A percentile compares a stretch with the other conserved stretches of the same genome.
These are phyloP conservation scores for Ctenopoma kingsleyae DNA, from an alignment of 2,797 vertebrate species.

Conservation along the genomic window DNA sequence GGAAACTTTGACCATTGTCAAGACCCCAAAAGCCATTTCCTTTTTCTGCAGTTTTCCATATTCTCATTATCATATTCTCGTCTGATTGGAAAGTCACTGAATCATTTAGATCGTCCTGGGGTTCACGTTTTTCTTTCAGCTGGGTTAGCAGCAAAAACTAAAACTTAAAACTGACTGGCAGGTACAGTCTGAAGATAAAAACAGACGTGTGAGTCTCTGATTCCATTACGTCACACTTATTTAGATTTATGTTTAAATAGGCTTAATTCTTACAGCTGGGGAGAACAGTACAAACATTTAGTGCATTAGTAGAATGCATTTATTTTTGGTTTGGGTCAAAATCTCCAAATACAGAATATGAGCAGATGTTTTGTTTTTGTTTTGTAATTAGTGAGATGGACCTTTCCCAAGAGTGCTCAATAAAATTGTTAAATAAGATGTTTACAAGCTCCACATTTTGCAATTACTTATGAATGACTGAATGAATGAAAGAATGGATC, in stretches of 20 bases:
- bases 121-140: slow-evolving; percentile 10
- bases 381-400: background rate
- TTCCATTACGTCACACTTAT: too few species aligned
- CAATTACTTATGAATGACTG: background rate
- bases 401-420: background rate
- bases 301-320: too few species aligned
- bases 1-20: background rate
- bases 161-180: background rate
- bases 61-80: background rate
- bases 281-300: too few species aligned
- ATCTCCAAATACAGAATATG: background rate
- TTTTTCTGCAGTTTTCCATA: slow-evolving; percentile 1
- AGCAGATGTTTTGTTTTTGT: background rate
- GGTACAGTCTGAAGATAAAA: background rate
- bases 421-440: background rate
- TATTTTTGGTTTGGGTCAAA: too few species aligned
- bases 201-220: too few species aligned
- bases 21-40: background rate
- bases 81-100: slow-evolving; percentile 17
- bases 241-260: too few species aligned
- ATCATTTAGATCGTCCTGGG: slow-evolving; percentile 29
- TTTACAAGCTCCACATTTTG: background rate
- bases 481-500: too few species aligned
- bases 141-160: slow-evolving; percentile 7
- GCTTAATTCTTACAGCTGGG: too few species aligned